Percentiles rank a stretch among this genome's conserved stretches.
Evolutionary conservation across 2,888 invertebrate genomes (phyloP).

Genomic region (Anodontia alba): DNA sequence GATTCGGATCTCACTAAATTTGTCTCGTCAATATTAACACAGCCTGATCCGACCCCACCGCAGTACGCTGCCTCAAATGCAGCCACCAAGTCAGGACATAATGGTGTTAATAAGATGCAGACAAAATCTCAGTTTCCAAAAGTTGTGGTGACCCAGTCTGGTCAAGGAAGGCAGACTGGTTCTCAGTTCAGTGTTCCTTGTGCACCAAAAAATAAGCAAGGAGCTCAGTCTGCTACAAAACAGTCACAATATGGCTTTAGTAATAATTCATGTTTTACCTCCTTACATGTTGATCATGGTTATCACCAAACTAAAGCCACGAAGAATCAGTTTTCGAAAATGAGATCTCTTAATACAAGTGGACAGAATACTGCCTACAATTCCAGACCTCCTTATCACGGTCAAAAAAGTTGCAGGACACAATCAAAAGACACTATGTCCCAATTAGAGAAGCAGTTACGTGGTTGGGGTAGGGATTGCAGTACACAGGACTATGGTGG

Average conservation of each 20-base stretch:
- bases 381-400: not conserved
- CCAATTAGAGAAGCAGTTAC: not conserved
- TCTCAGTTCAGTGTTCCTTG: not conserved
- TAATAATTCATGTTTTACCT: conserved; percentile 7
- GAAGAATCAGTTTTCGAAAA: conserved; percentile 1
- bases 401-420: not conserved
- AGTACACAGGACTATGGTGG: not conserved
- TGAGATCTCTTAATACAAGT: not conserved
- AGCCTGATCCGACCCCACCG: not conserved
- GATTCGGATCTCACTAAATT: conserved; percentile 10
- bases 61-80: not conserved
- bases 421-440: conserved; percentile 8
- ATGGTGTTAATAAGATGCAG: not conserved
- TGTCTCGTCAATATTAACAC: conserved; percentile 15
- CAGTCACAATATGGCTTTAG: not conserved
- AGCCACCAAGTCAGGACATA: not conserved
- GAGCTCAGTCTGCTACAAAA: not conserved
- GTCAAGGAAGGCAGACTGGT: conserved; percentile 12
- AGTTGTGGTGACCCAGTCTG: conserved; percentile 7
- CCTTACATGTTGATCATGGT: conserved; percentile 20
- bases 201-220: not conserved
- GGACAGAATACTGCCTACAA: not conserved
- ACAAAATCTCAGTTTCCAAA: conserved; percentile 8
- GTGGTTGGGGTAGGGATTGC: conserved; percentile 6
- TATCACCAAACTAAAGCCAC: conserved; percentile 15